Conservation (phyloP, 2,888 invertebrate genomes). For the Halictus ligatus region DNA sequence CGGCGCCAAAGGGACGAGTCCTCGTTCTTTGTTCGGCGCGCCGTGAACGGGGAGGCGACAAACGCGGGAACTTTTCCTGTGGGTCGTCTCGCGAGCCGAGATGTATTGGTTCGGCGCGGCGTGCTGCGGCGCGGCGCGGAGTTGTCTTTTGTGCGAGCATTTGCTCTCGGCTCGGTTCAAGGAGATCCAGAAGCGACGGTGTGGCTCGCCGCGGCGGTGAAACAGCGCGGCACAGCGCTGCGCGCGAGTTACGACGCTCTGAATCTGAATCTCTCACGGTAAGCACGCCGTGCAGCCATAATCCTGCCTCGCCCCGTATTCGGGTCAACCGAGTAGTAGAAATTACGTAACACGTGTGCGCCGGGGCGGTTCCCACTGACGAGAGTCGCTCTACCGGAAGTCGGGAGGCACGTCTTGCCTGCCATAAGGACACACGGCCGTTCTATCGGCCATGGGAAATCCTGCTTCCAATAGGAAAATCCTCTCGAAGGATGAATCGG, state of each 20-base stretch:
- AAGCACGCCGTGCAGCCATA: slow-evolving; percentile 65
- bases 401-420: slow-evolving; percentile 60
- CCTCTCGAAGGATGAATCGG: slow-evolving; percentile 31
- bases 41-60: slow-evolving; percentile 45
- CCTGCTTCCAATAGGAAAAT: slow-evolving; percentile 24
- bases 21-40: background rate
- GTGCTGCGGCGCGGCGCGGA: background rate
- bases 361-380: slow-evolving; percentile 78
- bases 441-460: slow-evolving; percentile 49
- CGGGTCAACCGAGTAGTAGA: slow-evolving; percentile 79
- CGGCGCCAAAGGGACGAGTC: too few species aligned
- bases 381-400: slow-evolving; percentile 75
- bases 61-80: slow-evolving; percentile 63
- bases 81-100: slow-evolving; percentile 67
- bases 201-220: slow-evolving; percentile 24
- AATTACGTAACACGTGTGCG: slow-evolving; percentile 74
- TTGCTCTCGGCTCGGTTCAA: slow-evolving; percentile 77
- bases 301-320: slow-evolving; percentile 78
- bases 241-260: slow-evolving; percentile 81
- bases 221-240: slow-evolving; percentile 49
- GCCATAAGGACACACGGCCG: slow-evolving; percentile 60
- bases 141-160: slow-evolving; percentile 68
- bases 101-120: background rate
- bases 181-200: slow-evolving; percentile 77
- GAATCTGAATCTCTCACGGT: slow-evolving; percentile 83